Evolutionary conservation across 2,797 vertebrate genomes (phyloP), one percentile per base, ranked within the genome.

Genomic region (Platalea minor): DNA sequence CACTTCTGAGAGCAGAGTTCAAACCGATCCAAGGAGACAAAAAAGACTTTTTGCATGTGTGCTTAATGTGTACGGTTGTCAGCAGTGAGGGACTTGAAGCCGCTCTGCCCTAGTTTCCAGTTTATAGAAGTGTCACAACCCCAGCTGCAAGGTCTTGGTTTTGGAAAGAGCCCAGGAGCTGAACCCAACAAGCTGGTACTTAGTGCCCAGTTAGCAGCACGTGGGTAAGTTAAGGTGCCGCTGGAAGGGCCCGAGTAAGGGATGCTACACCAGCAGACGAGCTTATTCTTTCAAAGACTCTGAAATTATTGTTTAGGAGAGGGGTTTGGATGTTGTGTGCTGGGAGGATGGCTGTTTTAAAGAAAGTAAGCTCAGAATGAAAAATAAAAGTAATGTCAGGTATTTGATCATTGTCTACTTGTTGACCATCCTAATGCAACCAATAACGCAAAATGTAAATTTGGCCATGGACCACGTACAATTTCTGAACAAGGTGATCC

Each of bases 41-140:
- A 90, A 57, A 72, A 20, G 60, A 11, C 48, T 78, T 85, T 88
- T 61, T 91, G 33, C 89, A 59, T 7, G 16, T 68, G 45, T 57
- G 45, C n/a, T 64, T 82, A 70, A 93, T 61, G 23, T 74, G 76
- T 86, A 5, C 79, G 94, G 80, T 7, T 80, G 64, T 79, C 95
- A 91, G 89, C 75, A 96, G 86, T 7, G 53, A 95, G 96, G 93
- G 78, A 60, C 89, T 96, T 89, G 89, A 84, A 83, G 59, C 50
- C 69, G 51, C 73, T 17, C 69, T 96, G 94, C 85, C 92, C 95
- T 93, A 76, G 53, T 73, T 95, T 95, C 76, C 43, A 79, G 73
- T 17, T 81, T 72, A 78, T 41, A 88, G 93, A 88, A 77, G 81
- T 35, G n/a, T 56, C 90, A 9, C 74, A 94, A 25, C 68, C 88